Conservation (phyloP, 2,113 vertebrate genomes). For the Chionis minor region DNA sequence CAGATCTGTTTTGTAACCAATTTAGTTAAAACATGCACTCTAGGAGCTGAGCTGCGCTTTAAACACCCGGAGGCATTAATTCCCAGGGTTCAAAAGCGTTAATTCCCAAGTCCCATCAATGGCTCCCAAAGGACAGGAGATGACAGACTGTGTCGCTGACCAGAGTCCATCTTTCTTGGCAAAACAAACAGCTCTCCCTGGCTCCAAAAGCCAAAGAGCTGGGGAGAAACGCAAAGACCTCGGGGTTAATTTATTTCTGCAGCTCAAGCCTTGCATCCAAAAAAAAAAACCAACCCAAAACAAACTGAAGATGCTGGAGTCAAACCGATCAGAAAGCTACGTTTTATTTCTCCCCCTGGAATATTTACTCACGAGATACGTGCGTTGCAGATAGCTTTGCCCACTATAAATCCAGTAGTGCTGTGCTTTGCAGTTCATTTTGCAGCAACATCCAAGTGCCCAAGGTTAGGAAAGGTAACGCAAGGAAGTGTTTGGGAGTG, state of each 20-base stretch:
- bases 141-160: neutral
- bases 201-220: neutral
- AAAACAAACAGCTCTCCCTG: neutral
- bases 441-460: neutral
- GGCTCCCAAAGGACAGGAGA: neutral
- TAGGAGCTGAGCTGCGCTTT: neutral
- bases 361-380: neutral
- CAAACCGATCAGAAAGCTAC: neutral
- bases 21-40: slow-evolving; percentile 8
- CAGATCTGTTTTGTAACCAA: slow-evolving; percentile 35
- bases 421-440: neutral
- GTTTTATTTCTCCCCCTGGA: neutral
- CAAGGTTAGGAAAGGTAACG: neutral
- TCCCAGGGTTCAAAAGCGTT: slow-evolving; percentile 11
- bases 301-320: neutral
- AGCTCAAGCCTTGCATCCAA: neutral
- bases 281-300: neutral
- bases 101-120: neutral
- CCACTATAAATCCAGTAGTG: neutral
- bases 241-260: neutral
- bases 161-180: neutral
- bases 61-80: neutral
- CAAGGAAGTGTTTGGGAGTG: neutral
- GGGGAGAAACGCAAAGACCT: neutral
- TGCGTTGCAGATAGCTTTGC: neutral